phyloP scores from a whole-genome alignment of 2,888 invertebrate genomes.

The Selenia dentaria region DNA sequence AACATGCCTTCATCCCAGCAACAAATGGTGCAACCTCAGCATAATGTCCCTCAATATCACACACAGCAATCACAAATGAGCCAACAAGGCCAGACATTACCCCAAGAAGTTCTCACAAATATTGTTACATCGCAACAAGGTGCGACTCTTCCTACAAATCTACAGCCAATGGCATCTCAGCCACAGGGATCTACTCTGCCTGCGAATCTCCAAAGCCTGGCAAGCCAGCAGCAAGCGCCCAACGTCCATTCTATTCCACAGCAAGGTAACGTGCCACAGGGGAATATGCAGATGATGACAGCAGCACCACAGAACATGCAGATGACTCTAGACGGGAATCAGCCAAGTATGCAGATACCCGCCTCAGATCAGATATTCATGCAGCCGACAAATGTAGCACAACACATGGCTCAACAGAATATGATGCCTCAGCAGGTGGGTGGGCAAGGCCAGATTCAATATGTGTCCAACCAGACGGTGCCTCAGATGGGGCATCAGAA shows the following conservation, averaged over 20 bases:
- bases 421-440: conserved; percentile 75
- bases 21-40: conserved; percentile 78
- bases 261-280: conserved; percentile 84
- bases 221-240: conserved; percentile 75
- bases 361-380: conserved; percentile 80
- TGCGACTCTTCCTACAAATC: conserved; percentile 72
- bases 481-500: conserved; percentile 77
- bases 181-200: conserved; percentile 86
- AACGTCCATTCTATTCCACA: conserved; percentile 75
- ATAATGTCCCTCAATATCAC: conserved; percentile 79
- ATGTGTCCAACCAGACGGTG: conserved; percentile 70
- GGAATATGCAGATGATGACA: conserved; percentile 84
- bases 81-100: conserved; percentile 77
- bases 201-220: conserved; percentile 81
- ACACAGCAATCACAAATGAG: conserved; percentile 77
- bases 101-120: conserved; percentile 78
- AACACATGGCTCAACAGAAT: conserved; percentile 76
- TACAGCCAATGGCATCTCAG: conserved; percentile 74
- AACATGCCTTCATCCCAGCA: conserved; percentile 76
- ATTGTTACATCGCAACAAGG: conserved; percentile 80
- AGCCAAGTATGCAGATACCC: conserved; percentile 82
- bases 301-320: conserved; percentile 81
- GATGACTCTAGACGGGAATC: conserved; percentile 82
- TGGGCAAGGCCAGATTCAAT: conserved; percentile 76
- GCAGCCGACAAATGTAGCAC: conserved; percentile 71